A percentile compares a stretch with the other conserved stretches of the same genome.
Conservation (phyloP, 2,113 vertebrate genomes). For the Barbus barbus region DNA sequence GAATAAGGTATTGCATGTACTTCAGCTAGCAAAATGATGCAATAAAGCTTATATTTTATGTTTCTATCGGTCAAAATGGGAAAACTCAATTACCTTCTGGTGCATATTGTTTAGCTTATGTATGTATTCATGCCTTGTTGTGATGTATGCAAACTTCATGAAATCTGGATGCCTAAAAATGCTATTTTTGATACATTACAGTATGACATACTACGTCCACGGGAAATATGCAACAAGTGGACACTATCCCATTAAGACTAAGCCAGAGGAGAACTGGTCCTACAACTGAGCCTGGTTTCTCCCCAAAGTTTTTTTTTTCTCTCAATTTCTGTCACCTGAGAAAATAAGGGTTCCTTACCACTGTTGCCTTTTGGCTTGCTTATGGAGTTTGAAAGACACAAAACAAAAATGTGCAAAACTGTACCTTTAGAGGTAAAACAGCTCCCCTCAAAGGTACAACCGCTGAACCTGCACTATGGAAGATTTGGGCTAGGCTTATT, state of each 20-base stretch:
- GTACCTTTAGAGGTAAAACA: background rate
- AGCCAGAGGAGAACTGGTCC: too few relatives aligned
- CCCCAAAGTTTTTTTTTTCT: too few relatives aligned
- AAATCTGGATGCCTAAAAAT: background rate
- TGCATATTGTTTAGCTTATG: background rate
- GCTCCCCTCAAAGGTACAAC: background rate
- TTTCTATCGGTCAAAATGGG: background rate
- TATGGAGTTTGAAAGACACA: background rate
- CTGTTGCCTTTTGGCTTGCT: background rate
- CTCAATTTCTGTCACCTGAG: background rate
- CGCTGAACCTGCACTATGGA: background rate
- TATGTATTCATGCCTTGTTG: background rate
- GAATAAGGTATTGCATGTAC: background rate
- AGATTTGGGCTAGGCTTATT: background rate
- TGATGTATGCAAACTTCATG: background rate
- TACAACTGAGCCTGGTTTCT: too few relatives aligned
- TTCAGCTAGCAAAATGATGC: conserved; percentile 5
- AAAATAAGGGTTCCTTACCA: background rate
- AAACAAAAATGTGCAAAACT: background rate
- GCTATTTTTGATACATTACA: too few relatives aligned
- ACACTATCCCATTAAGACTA: background rate
- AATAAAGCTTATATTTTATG: background rate
- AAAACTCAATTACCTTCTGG: background rate
- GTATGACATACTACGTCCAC: background rate
- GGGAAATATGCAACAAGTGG: background rate